Evolutionary conservation across 2,113 vertebrate species (phyloP), one percentile per base, ranked within the genome.

Genomic region (Microcebus ravelobensis): DNA sequence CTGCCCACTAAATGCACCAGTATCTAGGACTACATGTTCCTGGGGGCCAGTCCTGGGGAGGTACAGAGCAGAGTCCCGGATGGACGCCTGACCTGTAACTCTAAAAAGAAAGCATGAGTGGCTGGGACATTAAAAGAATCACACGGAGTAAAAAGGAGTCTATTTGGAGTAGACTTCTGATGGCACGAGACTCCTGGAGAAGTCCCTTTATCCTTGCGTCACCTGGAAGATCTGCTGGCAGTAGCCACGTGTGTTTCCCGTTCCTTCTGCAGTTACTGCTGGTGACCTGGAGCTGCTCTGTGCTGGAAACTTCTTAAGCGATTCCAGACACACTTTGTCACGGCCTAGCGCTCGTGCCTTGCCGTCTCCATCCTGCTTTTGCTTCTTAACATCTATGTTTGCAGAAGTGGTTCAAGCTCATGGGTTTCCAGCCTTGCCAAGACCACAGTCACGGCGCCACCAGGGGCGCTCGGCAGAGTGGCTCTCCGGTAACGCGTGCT

Each of bases 391-490:
- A n/a, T 61, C 39, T 31, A 3, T 71, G 55, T 65, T 36, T 74
- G 48, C 52, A 84, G 90, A 81, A 57, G 27, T 14, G 29, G 57
- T 9, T 96, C n/a, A 6, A n/a, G 27, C 34, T 14, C 6, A 29
- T n/a, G 50, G 15, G 12, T 1, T 11, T 36, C 25, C 39, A 31
- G 17, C 29, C 2, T 74, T 20, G 3, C 39, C 10, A 21, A 73
- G n/a, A 71, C 29, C 9, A 45, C 20, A 2, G 12, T 6, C 3
- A 31, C 0, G 7, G 45, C 31, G 36, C 2, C 29, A 1, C 25
- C 3, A 2, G 15, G 18, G 23, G 12, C 36, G 27, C 67, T 83
- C 23, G 2, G 79, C 25, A 25, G 23, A 94, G 17, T 1, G 5
- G 13, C 52, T 59, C 11, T 57, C 57, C 2, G 1, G 18, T 21